phyloP scores from a whole-genome alignment of 92 coral and sea anemone genomes.

The Metridium senile region DNA sequence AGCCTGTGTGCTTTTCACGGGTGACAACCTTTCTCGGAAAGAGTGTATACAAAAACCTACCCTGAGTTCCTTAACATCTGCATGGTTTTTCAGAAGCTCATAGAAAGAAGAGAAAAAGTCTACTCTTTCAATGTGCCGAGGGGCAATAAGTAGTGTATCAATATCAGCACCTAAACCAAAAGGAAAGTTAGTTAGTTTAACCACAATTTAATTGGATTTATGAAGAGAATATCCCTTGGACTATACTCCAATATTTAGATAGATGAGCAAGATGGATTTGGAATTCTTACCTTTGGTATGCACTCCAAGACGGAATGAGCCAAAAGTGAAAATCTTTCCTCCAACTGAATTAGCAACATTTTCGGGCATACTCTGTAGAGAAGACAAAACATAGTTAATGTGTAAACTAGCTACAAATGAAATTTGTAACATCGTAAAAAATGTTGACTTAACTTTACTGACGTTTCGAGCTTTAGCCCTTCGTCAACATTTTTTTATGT shows the following conservation, averaged over 20 bases:
- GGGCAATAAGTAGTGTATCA: conserved; percentile 92
- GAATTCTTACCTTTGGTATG: conserved; percentile 90
- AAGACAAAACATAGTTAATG: neutral
- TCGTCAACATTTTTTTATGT: too few relatives aligned
- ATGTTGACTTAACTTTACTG: too few relatives aligned
- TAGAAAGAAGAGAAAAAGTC: conserved; percentile 92
- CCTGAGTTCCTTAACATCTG: conserved; percentile 93
- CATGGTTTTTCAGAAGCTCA: conserved; percentile 85
- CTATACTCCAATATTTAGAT: too few relatives aligned
- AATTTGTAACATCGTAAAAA: too few relatives aligned
- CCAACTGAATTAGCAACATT: conserved; percentile 85
- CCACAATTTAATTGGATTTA: too few relatives aligned
- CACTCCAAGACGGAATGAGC: conserved; percentile 97
- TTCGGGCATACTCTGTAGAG: conserved; percentile 89
- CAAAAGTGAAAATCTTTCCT: conserved; percentile 98
- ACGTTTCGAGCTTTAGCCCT: too few relatives aligned
- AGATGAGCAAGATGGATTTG: too few relatives aligned
- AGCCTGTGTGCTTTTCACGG: too few relatives aligned
- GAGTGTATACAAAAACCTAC: conserved; percentile 56
- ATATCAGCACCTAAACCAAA: conserved; percentile 86
- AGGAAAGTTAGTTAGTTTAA: too few relatives aligned
- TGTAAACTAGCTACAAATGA: too few relatives aligned
- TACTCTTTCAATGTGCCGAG: conserved; percentile 86
- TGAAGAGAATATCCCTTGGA: too few relatives aligned
- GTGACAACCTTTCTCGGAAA: too few relatives aligned